Evolutionary conservation across 1,140 invertebrate species (phyloP), one percentile per base, ranked within the genome.

Genomic region (Limonius californicus): DNA sequence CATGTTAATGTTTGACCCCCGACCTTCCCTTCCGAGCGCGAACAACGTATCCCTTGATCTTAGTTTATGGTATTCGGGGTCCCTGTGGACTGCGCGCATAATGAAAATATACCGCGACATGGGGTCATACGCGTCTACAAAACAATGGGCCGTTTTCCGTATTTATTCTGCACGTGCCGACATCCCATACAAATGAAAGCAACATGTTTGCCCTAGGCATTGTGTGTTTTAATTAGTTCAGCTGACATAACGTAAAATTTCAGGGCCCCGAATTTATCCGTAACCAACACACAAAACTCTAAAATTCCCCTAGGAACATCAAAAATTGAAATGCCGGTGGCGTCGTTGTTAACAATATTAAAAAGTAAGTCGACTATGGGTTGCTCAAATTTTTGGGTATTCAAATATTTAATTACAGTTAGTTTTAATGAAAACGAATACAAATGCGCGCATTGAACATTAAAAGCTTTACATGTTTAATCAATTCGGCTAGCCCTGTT

Each of bases 21-120:
- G 16, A 12, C 42, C n/a, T 45, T 45, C 42, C 16, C n/a, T 45
- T 45, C 14, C 16, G n/a, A 4, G 12, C n/a, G n/a, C 16, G 42
- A 45, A 27, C 23, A 50, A 50, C 45, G 45, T 14, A 50, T 50
- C 14, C 45, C 45, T 50, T 50, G 45, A 50, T 50, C 45, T 50
- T 50, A 50, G 45, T 50, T 50, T 50, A 50, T 50, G 45, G 45
- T 50, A 19, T 21, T 50, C n/a, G 45, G n/a, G 16, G 19, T 50
- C 45, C 45, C 45, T 19, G 45, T 21, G 45, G 45, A 50, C 16
- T 50, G 45, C 19, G 4, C 14, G 14, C 16, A 14, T 50, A 50
- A 50, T 50, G 45, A 50, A 50, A 50, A 50, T 50, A 50, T 50
- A 50, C 45, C 45, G 45, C 45, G 45, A 50, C 45, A 50, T 50